A percentile compares a stretch with the other conserved stretches of the same genome.
Conservation (phyloP, 1,140 invertebrate species). For the Neotoxoptera formosana region DNA sequence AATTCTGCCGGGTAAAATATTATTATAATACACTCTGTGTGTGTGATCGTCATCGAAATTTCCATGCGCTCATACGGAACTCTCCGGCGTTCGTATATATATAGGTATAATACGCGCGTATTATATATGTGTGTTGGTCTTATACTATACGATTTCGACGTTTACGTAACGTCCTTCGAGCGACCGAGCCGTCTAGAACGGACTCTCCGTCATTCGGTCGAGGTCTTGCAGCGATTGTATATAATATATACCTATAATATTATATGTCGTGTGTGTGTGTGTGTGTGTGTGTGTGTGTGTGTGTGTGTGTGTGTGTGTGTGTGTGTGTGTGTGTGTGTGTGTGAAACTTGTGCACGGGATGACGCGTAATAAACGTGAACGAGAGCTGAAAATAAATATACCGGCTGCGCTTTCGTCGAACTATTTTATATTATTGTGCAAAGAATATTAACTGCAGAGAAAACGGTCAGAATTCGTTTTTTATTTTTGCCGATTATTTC, state of each 20-base stretch:
- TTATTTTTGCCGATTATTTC: background rate
- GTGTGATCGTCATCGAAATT: constrained; percentile 55
- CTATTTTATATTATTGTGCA: background rate
- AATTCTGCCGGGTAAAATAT: background rate
- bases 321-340: no score
- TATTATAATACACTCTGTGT: background rate
- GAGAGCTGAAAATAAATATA: background rate
- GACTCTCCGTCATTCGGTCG: background rate
- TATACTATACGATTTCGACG: constrained; percentile 8
- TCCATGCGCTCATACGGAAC: constrained; percentile 51
- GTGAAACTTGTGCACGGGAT: background rate
- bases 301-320: no score
- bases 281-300: no score
- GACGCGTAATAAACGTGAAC: background rate
- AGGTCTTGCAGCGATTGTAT: no score
- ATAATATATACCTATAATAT: no score
- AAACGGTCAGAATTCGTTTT: background rate
- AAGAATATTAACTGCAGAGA: background rate
- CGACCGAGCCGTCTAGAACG: constrained; percentile 14
- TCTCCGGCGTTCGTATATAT: background rate
- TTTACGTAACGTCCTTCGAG: constrained; percentile 53
- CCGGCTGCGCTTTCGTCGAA: background rate
- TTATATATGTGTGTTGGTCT: background rate
- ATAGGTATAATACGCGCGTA: no score
- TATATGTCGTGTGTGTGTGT: no score